A percentile compares a stretch with the other conserved stretches of the same genome.
These are phyloP conservation scores for Platycheirus albimanus DNA, from an alignment of 2,888 invertebrate genomes.

Conservation along the genomic window DNA sequence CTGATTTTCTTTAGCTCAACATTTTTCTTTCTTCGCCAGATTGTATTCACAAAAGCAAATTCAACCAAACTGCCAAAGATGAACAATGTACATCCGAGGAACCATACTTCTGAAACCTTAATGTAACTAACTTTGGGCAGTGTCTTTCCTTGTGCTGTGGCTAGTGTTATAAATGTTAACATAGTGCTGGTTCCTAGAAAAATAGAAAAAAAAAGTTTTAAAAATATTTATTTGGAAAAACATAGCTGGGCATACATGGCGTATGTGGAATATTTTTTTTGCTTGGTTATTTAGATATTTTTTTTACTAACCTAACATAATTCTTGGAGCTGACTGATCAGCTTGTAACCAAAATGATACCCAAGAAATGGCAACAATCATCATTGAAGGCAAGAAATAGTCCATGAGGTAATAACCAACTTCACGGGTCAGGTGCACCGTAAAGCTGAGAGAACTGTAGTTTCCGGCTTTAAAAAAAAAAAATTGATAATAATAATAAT, in stretches of 20 bases:
- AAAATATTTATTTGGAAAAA: not conserved
- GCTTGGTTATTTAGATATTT: not conserved
- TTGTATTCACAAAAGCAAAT: constrained; percentile 94
- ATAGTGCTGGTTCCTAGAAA: constrained; percentile 89
- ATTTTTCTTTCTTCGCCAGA: constrained; percentile 89
- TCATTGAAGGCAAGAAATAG: constrained; percentile 93
- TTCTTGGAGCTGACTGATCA: constrained; percentile 92
- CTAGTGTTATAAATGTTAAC: constrained; percentile 93
- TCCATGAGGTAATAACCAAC: constrained; percentile 95
- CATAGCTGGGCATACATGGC: not conserved
- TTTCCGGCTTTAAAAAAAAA: constrained; percentile 87
- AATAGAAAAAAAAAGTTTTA: not conserved
- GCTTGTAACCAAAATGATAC: constrained; percentile 95
- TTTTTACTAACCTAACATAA: constrained; percentile 87
- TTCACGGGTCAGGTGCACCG: constrained; percentile 90
- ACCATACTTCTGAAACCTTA: constrained; percentile 95
- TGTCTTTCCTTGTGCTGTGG: constrained; percentile 92
- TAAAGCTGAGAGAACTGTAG: constrained; percentile 91
- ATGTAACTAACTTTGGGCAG: constrained; percentile 95
- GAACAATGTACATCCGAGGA: constrained; percentile 92
- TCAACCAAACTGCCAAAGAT: constrained; percentile 93
- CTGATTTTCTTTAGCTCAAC: constrained; percentile 83
- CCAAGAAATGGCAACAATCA: constrained; percentile 94
- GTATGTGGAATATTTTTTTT: constrained; percentile 17
- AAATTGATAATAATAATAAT: constrained; percentile 36